Evolutionary conservation across 1,140 invertebrate species (phyloP), one percentile per base, ranked within the genome.

Genomic region (Anastrepha obliqua): DNA sequence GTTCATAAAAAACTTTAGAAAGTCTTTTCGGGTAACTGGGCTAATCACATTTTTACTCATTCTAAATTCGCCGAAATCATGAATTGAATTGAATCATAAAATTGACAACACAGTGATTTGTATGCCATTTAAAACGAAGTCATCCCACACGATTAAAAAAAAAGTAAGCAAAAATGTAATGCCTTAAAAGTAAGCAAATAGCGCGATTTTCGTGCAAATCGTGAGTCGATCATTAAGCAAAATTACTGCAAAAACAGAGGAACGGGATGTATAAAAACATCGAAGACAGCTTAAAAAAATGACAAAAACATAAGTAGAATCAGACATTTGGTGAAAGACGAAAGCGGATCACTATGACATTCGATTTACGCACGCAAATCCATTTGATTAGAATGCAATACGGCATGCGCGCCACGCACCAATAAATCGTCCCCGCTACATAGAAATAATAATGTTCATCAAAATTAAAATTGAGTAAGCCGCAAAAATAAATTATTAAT

Each of bases 11-110:
- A 42, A 67, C 39, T 39, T 13, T 13, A 67, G 9, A 67, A 67
- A 67, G 29, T 67, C 29, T n/a, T 39, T 67, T 2, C 39, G 64
- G 13, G 29, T 42, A 67, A 39, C 11, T 67, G 15, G 67, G 67
- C 67, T 74, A 74, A 74, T 74, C 67, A 74, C 42, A 13, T 47
- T 67, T 44, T 74, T 74, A 74, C 67, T 74, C 67, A 74, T n/a
- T 74, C 44, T 6, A 47, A 47, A 74, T 74, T 74, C 67, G 44
- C 4, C 67, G 17, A 74, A 74, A 74, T 74, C 67, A 13, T 44
- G 44, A 17, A n/a, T n/a, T n/a, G n/a, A n/a, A n/a, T n/a, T n/a
- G 13, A 17, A 74, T n/a, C 47, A 7, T 74, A 47, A 74, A 74
- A 47, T 74, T 47, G 67, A 44, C 39, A 42, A 74, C 67, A 74